A percentile compares a stretch with the other conserved stretches of the same genome.
Conservation (phyloP, 2,797 vertebrate genomes). For the Gallinago nigripennis region DNA sequence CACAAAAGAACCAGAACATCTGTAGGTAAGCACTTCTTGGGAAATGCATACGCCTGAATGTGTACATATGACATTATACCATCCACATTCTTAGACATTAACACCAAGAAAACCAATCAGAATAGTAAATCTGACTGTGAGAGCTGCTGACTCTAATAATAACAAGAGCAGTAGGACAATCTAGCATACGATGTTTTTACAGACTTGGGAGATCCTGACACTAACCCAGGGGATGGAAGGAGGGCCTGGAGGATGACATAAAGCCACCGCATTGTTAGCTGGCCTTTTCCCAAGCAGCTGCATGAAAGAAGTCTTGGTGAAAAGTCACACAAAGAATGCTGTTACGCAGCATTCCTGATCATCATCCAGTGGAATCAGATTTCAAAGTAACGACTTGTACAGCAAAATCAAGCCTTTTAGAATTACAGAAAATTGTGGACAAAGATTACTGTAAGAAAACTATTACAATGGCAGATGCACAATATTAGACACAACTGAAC, state of each 20-base stretch:
- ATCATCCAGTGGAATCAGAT: constrained; percentile 68
- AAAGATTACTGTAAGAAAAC: constrained; percentile 26
- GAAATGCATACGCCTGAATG: not conserved
- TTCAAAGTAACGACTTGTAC: constrained; percentile 68
- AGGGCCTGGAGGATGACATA: constrained; percentile 42
- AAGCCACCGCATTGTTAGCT: constrained; percentile 56
- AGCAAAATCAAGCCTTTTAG: constrained; percentile 1
- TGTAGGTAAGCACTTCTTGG: not conserved
- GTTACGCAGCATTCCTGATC: constrained; percentile 74
- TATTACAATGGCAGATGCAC: not conserved
- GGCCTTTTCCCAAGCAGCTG: constrained; percentile 69
- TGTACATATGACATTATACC: not conserved
- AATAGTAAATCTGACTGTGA: not conserved
- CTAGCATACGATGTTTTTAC: not conserved
- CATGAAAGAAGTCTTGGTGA: constrained; percentile 71
- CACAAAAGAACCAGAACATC: not conserved
- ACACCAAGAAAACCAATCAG: not conserved
- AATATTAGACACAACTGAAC: not conserved
- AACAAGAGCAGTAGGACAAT: not conserved
- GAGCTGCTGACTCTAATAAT: constrained; percentile 24
- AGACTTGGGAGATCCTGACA: constrained; percentile 26
- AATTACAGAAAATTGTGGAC: not conserved
- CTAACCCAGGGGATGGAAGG: constrained; percentile 29
- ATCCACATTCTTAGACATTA: not conserved
- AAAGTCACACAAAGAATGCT: constrained; percentile 76